Conservation (phyloP, 2,797 vertebrate genomes). For the Notamacropus eugenii region DNA sequence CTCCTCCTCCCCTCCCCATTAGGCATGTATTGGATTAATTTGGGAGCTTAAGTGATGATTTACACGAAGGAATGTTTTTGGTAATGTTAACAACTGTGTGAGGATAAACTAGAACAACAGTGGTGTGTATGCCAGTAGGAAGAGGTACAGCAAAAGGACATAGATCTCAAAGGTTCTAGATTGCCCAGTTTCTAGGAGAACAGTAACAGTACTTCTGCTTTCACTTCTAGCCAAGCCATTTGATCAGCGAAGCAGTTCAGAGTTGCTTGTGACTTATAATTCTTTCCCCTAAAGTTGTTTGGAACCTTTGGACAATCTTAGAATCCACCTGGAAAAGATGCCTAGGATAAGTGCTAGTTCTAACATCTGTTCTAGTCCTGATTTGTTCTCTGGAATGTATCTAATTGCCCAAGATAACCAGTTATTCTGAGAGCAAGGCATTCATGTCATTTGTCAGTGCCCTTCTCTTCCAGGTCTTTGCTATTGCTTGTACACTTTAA, state of each 20-base stretch:
- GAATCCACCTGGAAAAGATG: background rate
- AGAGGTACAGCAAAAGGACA: background rate
- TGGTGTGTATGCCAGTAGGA: background rate
- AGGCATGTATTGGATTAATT: background rate
- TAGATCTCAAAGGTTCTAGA: background rate
- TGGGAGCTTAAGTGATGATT: background rate
- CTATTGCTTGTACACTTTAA: background rate
- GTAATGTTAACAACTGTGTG: background rate
- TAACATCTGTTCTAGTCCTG: background rate
- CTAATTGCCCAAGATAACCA: background rate
- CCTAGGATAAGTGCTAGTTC: background rate
- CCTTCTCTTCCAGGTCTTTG: background rate
- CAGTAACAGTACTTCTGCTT: background rate
- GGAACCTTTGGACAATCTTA: background rate
- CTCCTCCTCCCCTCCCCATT: background rate
- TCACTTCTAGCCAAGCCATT: background rate
- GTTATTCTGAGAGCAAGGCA: background rate
- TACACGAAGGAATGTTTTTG: background rate
- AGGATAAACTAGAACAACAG: background rate
- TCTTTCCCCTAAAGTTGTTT: background rate
- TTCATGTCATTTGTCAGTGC: background rate
- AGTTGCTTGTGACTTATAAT: background rate
- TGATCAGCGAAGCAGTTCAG: background rate
- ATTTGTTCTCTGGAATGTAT: background rate
- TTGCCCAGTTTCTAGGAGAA: background rate